Evolutionary conservation across 1,140 invertebrate species (phyloP).

Genomic region (Centruroides sculpturatus): DNA sequence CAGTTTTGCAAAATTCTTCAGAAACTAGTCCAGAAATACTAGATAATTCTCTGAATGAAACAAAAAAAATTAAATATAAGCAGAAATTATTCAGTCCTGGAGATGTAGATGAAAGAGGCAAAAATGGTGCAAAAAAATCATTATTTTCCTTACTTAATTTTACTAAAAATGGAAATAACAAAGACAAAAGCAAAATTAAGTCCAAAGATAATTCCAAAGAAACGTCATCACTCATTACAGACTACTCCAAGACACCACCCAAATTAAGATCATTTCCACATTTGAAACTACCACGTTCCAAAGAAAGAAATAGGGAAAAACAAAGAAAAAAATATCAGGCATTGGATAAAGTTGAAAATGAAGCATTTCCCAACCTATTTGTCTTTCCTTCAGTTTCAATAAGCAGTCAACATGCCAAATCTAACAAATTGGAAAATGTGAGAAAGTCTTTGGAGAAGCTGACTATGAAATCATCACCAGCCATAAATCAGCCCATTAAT

Average conservation of each 20-base stretch:
- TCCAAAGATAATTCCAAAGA: constrained; percentile 10
- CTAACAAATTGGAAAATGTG: neutral
- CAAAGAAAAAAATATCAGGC: too few species aligned
- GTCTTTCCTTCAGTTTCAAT: neutral
- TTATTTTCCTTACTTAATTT: constrained; percentile 16
- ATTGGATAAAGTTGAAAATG: too few species aligned
- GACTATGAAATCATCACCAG: neutral
- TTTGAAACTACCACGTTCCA: constrained; percentile 40
- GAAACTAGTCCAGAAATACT: constrained; percentile 12
- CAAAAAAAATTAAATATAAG: neutral
- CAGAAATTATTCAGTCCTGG: neutral
- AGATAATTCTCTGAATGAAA: neutral
- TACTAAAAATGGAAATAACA: constrained; percentile 10
- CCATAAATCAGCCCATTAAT: neutral
- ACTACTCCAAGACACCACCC: constrained; percentile 17
- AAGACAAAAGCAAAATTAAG: constrained; percentile 15
- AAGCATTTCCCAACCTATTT: too few species aligned
- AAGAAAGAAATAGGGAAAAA: constrained; percentile 35
- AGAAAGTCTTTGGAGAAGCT: neutral
- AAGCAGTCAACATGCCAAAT: neutral
- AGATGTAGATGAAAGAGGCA: constrained; percentile 8
- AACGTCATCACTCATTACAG: constrained; percentile 15
- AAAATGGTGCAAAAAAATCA: constrained; percentile 13
- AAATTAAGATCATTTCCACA: constrained; percentile 32
- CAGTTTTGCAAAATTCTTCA: neutral